These are phyloP conservation scores for Collichthys lucidus DNA, from an alignment of 2,113 vertebrate genomes.

Conservation along the genomic window DNA sequence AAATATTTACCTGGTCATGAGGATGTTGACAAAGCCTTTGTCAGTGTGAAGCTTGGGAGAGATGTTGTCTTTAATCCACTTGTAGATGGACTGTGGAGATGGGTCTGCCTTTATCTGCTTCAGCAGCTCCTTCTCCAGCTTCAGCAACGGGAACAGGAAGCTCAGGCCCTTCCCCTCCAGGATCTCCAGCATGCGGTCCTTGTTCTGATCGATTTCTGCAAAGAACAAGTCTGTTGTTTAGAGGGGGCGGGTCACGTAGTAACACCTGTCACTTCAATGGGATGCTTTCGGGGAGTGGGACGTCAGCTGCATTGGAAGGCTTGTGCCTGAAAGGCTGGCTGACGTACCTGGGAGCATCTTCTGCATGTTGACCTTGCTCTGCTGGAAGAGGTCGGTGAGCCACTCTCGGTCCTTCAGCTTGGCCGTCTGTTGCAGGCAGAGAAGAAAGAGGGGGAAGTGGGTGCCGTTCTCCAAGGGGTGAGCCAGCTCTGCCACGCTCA, in stretches of 20 bases:
- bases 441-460: slow-evolving; percentile 98
- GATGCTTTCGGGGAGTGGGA: not conserved
- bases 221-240: not conserved
- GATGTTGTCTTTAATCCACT: slow-evolving; percentile 99
- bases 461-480: slow-evolving; percentile 98
- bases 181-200: slow-evolving; percentile 99
- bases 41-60: slow-evolving; percentile 98
- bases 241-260: not conserved
- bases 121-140: slow-evolving; percentile 98
- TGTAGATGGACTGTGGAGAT: slow-evolving; percentile 98
- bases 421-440: slow-evolving; percentile 97
- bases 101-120: slow-evolving; percentile 97
- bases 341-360: slow-evolving; percentile 97
- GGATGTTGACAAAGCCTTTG: slow-evolving; percentile 99
- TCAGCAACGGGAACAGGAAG: slow-evolving; percentile 98
- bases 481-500: slow-evolving; percentile 96
- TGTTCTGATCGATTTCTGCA: slow-evolving; percentile 98
- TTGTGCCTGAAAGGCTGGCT: not conserved
- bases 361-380: slow-evolving; percentile 99
- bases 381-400: slow-evolving; percentile 97
- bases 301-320: too few species aligned
- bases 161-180: slow-evolving; percentile 97
- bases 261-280: not conserved
- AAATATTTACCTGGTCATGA: slow-evolving; percentile 94
- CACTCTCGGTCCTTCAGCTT: slow-evolving; percentile 96